These are phyloP conservation scores for Eudemis profundana DNA, from an alignment of 2,888 invertebrate species.

Conservation along the genomic window DNA sequence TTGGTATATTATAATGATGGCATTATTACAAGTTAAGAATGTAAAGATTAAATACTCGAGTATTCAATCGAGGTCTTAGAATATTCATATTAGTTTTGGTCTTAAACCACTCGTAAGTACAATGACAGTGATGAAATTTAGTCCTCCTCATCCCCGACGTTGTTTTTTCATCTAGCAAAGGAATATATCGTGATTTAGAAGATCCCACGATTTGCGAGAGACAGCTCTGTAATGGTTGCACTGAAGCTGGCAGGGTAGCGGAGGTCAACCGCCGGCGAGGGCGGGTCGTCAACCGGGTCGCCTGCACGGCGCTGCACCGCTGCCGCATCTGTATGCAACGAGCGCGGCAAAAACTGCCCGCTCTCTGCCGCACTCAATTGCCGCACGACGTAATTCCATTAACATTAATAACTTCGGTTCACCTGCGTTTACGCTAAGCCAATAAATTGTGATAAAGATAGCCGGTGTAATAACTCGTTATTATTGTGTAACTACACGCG, in stretches of 20 bases:
- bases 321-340: constrained; percentile 71
- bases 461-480: constrained; percentile 31
- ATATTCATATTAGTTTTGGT: no score
- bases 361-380: constrained; percentile 58
- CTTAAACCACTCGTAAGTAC: no score
- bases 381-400: constrained; percentile 57
- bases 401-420: constrained; percentile 42
- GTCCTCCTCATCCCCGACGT: not conserved
- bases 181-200: not conserved
- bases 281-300: constrained; percentile 70
- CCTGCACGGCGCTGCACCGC: constrained; percentile 52
- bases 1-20: not conserved
- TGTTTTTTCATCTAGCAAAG: not conserved
- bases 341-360: constrained; percentile 68
- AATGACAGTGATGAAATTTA: no score
- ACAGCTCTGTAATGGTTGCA: constrained; percentile 10
- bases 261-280: constrained; percentile 76
- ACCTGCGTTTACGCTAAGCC: constrained; percentile 43
- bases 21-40: not conserved
- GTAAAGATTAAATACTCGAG: no score
- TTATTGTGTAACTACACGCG: constrained; percentile 32
- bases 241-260: constrained; percentile 48
- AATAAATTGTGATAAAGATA: constrained; percentile 41
- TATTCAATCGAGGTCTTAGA: no score
- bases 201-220: constrained; percentile 13